Base-by-base conservation (phyloP, 2,888 invertebrate species). In the Noctua fimbriata region DNA sequence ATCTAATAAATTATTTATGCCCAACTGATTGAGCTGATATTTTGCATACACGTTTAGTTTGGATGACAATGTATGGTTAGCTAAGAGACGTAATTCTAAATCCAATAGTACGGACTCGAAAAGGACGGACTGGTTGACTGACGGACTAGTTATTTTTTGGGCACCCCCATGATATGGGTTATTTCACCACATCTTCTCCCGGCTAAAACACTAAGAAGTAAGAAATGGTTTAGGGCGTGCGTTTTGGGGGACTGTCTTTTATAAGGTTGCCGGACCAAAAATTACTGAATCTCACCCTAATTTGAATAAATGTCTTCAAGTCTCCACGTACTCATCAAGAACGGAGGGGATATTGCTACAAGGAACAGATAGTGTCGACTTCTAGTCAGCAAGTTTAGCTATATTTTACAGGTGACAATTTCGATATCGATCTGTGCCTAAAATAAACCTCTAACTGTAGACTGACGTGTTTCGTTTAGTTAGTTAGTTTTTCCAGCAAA, bases 341-440 rank as follows among this genome's bases (percentile, higher is more conserved):
- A 36, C 41, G n/a, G 18, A 1, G 6, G 16, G 10, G 28, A 41
- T 52, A 65, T 7, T 14, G 18, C 14, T 12, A 5, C 12, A 1
- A 36, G 60, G 24, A 69, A 9, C n/a, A 14, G 41, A 60, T 24
- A 60, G 9, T 41, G 47, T 21, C 21, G 21, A 41, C 10, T 32
- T n/a, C 24, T 67, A 32, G 58, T 18, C 41, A 18, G 36, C 58
- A 55, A 81, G 32, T 32, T 41, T 69, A 72, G 32, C 55, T 63
- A 49, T 58, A 69, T 44, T 52, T 58, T 69, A 84, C 21, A 86
- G 60, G 73, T 86, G 71, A 69, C 47, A 44, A 69, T n/a, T 55
- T 44, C 14, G 41, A 36, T 36, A 86, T 86, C 58, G 82, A 82
- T 36, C 63, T 16, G 7, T 36, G 67, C n/a, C 78, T 44, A 86